These are phyloP conservation scores for Morinoia aosen DNA, from an alignment of 2,888 invertebrate genomes.

Conservation along the genomic window DNA sequence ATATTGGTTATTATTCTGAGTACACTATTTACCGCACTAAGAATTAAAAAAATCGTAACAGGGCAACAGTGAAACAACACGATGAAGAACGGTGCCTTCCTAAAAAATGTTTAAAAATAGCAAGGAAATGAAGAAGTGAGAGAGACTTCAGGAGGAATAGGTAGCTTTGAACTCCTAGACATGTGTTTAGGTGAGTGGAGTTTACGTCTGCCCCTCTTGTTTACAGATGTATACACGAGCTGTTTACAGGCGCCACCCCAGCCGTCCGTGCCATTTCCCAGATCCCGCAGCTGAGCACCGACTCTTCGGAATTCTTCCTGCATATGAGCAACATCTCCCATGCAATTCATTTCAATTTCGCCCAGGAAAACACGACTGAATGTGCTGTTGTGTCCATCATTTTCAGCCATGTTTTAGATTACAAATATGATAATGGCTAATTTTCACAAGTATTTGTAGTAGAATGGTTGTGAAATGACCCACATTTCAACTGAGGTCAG, in stretches of 20 bases:
- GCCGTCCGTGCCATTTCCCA: neutral
- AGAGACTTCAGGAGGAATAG: neutral
- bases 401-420: no score
- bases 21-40: no score
- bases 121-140: neutral
- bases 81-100: neutral
- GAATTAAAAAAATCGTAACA: neutral
- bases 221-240: neutral
- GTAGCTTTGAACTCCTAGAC: neutral
- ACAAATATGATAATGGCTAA: no score
- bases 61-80: neutral
- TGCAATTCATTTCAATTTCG: neutral
- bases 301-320: neutral
- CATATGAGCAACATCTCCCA: neutral
- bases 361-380: neutral
- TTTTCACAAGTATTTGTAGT: no score
- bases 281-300: neutral
- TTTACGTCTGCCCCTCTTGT: slow-evolving; percentile 14
- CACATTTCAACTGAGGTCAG: no score
- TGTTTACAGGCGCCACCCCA: neutral
- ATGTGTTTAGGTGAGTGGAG: neutral
- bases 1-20: no score
- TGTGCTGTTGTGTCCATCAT: neutral
- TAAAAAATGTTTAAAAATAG: neutral
- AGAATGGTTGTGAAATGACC: no score